phyloP scores from a whole-genome alignment of 2,113 vertebrate genomes.

The Mohoua ochrocephala region DNA sequence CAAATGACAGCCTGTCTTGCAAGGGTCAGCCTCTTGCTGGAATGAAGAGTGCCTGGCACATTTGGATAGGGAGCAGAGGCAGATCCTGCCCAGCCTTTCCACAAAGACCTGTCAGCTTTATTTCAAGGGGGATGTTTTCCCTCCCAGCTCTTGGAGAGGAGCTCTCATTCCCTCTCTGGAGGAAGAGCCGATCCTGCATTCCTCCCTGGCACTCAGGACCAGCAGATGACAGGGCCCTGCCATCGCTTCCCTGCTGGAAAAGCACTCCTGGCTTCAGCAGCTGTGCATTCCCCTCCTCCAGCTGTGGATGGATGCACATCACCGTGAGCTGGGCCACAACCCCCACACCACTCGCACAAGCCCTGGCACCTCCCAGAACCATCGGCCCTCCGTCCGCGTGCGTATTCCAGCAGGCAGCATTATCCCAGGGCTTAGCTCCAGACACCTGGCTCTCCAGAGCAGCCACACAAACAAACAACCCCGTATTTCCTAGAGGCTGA shows the following conservation, averaged over 20 bases:
- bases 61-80: background rate
- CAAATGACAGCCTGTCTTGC: conserved; percentile 20
- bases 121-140: no score
- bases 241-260: background rate
- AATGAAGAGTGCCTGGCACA: background rate
- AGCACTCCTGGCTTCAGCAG: background rate
- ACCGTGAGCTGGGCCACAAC: background rate
- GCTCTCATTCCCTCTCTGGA: background rate
- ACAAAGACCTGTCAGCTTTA: background rate
- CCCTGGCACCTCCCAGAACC: background rate
- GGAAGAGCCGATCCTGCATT: background rate
- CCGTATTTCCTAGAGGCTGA: background rate
- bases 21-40: background rate
- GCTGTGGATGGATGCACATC: background rate
- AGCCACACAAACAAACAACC: background rate
- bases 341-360: background rate
- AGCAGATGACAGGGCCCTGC: background rate
- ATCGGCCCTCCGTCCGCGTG: accelerated
- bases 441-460: background rate
- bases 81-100: background rate
- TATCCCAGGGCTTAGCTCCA: background rate
- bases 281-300: background rate
- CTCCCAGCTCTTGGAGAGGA: background rate
- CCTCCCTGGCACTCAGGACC: background rate
- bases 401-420: background rate